Evolutionary conservation across 2,113 vertebrate genomes (phyloP), one percentile per base, ranked within the genome.

Genomic region (Opisthocomus hoazin): DNA sequence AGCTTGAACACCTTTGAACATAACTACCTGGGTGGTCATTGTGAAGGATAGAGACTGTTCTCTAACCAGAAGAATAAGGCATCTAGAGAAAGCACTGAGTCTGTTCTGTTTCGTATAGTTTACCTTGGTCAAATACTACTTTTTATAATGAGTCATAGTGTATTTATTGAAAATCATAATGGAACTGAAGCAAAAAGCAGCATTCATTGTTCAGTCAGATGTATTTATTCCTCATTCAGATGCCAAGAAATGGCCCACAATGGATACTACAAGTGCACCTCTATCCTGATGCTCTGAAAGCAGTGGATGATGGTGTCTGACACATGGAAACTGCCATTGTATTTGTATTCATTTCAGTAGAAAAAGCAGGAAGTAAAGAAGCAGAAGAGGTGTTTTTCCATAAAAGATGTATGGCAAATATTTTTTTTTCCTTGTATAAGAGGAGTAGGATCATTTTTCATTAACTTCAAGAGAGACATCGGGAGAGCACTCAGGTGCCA

Each of bases 321-420:
- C n/a, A 19, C 12, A 32, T 45, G 32, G 29, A 75, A 91, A 26
- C 39, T 83, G 26, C 24, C 13, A 15, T 1, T 39, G 23, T 37
- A 10, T 56, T 88, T 64, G 4, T 45, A 41, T 45, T 63, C 1
- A 23, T 84, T 82, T 84, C 20, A 17, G 16, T 20, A 54, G 14
- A 69, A 69, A 53, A 92, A 82, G 8, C 4, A 50, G 30, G 17
- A 82, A 66, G 48, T 50, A 53, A 61, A 54, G 53, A 45, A 60
- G 11, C 4, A 53, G 19, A 71, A 56, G 21, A 53, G 5, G 9
- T 54, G 3, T 34, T 76, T 58, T 79, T 94, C 43, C 12, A 6
- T 27, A 19, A 29, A 4, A 6, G 0, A 4, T 30, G 6, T 17
- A 39, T 5, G 6, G 34, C 23, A 87, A 74, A 8, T 68, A 3